A percentile compares a stretch with the other conserved stretches of the same genome.
Conservation (phyloP, 2,113 vertebrate species). For the Sitta europaea region DNA sequence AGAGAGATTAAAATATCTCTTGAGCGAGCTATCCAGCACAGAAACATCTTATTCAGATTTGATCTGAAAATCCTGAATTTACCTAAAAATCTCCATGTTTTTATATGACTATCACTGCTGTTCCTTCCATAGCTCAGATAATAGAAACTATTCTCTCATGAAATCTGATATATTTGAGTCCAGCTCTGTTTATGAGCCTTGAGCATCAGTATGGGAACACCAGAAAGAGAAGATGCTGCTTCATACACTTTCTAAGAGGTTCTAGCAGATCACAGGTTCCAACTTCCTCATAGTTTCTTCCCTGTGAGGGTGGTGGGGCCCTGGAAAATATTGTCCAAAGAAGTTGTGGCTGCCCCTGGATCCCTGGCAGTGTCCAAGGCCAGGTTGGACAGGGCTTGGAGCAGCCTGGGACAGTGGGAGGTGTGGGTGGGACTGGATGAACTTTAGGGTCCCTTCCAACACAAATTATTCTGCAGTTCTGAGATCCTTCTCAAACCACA, state of each 20-base stretch:
- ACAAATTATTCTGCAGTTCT: neutral
- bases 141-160: neutral
- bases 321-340: accelerated
- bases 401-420: accelerated
- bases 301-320: accelerated
- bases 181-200: neutral
- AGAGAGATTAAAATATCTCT: neutral
- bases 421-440: accelerated
- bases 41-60: neutral
- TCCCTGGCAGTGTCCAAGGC: neutral
- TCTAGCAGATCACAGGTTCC: neutral
- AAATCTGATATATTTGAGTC: neutral
- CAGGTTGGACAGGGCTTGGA: accelerated
- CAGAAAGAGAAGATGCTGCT: neutral
- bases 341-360: neutral
- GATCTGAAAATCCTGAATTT: neutral
- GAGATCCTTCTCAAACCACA: neutral
- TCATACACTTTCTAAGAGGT: neutral
- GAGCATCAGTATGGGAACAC: neutral
- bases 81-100: neutral
- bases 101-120: neutral
- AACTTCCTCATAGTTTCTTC: neutral
- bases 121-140: neutral
- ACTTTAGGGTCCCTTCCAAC: neutral
- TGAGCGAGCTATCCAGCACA: neutral